Base-by-base conservation (phyloP, 2,797 vertebrate species). In the Margarornis squamiger region DNA sequence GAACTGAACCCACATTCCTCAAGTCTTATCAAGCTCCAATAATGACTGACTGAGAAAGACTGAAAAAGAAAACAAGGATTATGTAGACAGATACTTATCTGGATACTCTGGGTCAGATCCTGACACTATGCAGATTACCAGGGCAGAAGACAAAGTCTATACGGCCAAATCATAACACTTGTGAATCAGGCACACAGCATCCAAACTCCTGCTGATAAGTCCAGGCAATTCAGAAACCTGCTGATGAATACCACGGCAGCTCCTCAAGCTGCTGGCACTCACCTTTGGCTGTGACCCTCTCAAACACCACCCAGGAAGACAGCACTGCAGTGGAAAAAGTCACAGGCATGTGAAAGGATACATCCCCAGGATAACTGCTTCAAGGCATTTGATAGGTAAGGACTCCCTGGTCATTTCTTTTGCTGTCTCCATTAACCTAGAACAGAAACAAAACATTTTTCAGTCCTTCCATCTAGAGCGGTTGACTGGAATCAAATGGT, bases 321-420 rank as follows among this genome's bases (percentile, higher is more conserved):
- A 51, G 57, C 1, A 2, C 49, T 32, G 30, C 34, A 46, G 57
- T 7, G 14, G 39, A 48, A 78, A 66, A 83, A 78, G 72, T 17
- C 30, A 79, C 11, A 45, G 26, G 7, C 10, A 26, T 10, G 14
- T 39, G 39, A 94, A 98, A 99, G 99, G 99, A 99, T 99, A 99
- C 99, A 99, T 98, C 97, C 99, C 99, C 97, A 99, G 97, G 97
- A 99, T 99, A 97, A 99, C 99, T 20, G 99, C 99, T 97, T 99
- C 99, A 58, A 99, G 99, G 97, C 99, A 99, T 98, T 99, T 99
- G 97, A 99, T 99, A 85, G 99, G 99, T 95, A 99, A 97, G 90
- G 99, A 99, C 97, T 99, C 99, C 67, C 99, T 98, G 97, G 99
- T 99, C 99, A 99, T 99, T 98, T 99, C 99, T 97, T 98, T 98